Percentiles rank a stretch among this genome's conserved stretches.
phyloP scores from a whole-genome alignment of 2,888 invertebrate genomes.

The Agrilus biguttatus region DNA sequence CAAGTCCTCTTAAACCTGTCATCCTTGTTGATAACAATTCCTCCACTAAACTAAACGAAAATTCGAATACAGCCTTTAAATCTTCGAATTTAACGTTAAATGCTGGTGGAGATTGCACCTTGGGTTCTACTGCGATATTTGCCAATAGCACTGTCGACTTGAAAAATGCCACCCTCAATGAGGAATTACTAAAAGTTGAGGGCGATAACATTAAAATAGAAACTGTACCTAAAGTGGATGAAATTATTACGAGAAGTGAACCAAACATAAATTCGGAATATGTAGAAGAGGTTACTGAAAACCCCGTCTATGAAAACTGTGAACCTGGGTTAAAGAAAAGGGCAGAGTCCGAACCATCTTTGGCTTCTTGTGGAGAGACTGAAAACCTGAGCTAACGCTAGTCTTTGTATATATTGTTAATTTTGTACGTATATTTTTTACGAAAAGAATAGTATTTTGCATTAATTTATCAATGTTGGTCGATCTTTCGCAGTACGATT shows the following conservation, averaged over 20 bases:
- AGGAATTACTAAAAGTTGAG: conserved; percentile 45
- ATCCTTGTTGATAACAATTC: conserved; percentile 15
- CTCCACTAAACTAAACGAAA: conserved; percentile 9
- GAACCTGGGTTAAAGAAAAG: conserved; percentile 37
- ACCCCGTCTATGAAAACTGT: conserved; percentile 12
- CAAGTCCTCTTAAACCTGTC: conserved; percentile 25
- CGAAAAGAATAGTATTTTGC: too few species aligned
- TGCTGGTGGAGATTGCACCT: conserved; percentile 40
- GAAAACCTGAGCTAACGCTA: conserved; percentile 12
- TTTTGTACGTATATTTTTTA: too few species aligned
- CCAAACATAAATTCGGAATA: conserved; percentile 41
- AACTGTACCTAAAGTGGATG: conserved; percentile 22
- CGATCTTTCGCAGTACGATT: too few species aligned
- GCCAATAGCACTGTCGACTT: conserved; percentile 77
- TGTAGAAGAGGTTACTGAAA: conserved; percentile 26
- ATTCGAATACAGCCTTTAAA: conserved; percentile 4
- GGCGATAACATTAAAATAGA: conserved; percentile 27
- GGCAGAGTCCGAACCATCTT: conserved; percentile 50
- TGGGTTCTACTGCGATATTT: conserved; percentile 64
- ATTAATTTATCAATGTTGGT: too few species aligned
- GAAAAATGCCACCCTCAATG: conserved; percentile 69
- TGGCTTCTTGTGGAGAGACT: conserved; percentile 37
- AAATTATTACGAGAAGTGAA: conserved; percentile 43
- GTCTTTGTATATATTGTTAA: conserved; percentile 1
- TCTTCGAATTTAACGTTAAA: conserved; percentile 6